phyloP scores from a whole-genome alignment of 2,113 vertebrate genomes.

The Xerus inauris region DNA sequence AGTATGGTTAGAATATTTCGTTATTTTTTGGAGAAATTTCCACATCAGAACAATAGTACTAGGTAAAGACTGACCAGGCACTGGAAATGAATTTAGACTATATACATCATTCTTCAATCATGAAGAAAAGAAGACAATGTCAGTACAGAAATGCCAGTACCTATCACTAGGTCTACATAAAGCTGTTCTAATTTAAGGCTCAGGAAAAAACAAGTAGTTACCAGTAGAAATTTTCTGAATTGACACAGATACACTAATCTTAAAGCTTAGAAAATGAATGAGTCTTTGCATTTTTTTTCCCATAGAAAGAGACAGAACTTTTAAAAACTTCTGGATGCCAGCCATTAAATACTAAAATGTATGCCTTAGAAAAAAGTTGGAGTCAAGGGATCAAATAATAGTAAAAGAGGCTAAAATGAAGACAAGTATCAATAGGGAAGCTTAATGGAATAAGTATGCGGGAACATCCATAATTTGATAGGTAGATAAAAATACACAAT shows the following conservation, averaged over 20 bases:
- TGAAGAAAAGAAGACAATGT: neutral
- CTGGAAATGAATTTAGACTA: neutral
- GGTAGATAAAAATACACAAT: neutral
- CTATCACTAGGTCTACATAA: neutral
- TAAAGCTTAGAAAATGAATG: neutral
- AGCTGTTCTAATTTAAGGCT: neutral
- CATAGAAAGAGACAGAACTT: neutral
- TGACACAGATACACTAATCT: neutral
- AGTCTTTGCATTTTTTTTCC: neutral
- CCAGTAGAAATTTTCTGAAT: neutral
- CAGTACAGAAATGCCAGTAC: neutral
- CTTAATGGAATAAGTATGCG: neutral
- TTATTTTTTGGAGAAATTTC: neutral
- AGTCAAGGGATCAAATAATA: neutral
- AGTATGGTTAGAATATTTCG: neutral
- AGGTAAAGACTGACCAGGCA: neutral
- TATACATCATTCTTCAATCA: neutral
- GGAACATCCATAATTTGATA: conserved; percentile 11
- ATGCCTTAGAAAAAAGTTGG: neutral
- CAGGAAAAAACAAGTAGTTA: neutral
- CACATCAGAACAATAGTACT: neutral
- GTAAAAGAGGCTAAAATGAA: conserved; percentile 9
- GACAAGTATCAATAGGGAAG: conserved; percentile 15
- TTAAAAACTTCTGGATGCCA: neutral
- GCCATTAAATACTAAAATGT: conserved; percentile 5